Evolutionary conservation across 2,888 invertebrate species (phyloP).

Genomic region (Microplitis manilae): DNA sequence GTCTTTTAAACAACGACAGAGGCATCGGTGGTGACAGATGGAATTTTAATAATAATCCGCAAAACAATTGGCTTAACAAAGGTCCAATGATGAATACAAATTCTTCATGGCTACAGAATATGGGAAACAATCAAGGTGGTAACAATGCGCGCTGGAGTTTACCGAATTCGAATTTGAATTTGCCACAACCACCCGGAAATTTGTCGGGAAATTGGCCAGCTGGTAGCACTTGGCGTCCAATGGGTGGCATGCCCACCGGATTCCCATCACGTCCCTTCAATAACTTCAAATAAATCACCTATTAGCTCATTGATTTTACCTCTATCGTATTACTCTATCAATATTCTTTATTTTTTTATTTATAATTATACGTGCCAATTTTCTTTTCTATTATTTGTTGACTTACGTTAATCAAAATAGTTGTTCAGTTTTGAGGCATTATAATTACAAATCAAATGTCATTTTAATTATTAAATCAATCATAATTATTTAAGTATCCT

Average conservation of each 20-base stretch:
- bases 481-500: background rate
- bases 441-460: background rate
- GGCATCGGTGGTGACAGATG: constrained; percentile 53
- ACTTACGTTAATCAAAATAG: background rate
- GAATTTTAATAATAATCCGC: constrained; percentile 54
- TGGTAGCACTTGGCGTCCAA: constrained; percentile 2
- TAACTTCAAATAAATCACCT: background rate
- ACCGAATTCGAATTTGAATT: constrained; percentile 39
- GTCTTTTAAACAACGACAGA: constrained; percentile 52
- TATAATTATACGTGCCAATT: background rate
- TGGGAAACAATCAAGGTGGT: constrained; percentile 36
- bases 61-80: constrained; percentile 48
- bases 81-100: constrained; percentile 38
- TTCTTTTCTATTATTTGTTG: background rate
- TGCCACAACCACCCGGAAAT: constrained; percentile 41
- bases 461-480: background rate
- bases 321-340: background rate
- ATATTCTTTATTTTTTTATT: constrained; percentile 1
- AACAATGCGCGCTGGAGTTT: constrained; percentile 45
- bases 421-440: background rate
- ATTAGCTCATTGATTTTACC: background rate
- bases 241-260: background rate
- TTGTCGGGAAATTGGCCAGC: constrained; percentile 60
- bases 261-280: background rate
- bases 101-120: constrained; percentile 44